These are phyloP conservation scores for Caranx melampygus DNA, from an alignment of 2,113 vertebrate genomes.

Conservation along the genomic window DNA sequence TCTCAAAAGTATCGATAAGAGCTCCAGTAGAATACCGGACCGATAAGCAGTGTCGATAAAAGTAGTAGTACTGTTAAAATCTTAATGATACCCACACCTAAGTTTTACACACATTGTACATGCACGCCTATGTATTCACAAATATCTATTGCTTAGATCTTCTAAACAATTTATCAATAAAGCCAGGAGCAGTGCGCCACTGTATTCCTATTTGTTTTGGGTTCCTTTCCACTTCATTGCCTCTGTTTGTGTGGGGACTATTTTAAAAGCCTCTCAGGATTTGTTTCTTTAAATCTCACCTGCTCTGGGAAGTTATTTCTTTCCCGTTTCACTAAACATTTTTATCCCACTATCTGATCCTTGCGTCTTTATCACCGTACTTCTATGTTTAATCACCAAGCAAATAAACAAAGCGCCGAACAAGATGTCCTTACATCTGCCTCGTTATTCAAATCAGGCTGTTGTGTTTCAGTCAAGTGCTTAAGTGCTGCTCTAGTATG, in stretches of 20 bases:
- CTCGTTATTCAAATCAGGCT: constrained; percentile 29
- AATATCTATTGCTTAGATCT: not conserved
- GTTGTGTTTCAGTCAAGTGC: constrained; percentile 23
- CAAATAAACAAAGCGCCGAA: constrained; percentile 26
- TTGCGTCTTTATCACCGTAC: not conserved
- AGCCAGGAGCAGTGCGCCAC: not conserved
- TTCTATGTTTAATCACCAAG: constrained; percentile 9
- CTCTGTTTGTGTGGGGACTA: constrained; percentile 8
- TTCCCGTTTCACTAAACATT: constrained; percentile 11
- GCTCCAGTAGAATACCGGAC: too few species aligned
- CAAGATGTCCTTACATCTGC: constrained; percentile 8
- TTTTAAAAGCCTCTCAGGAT: constrained; percentile 23
- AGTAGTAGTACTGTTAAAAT: too few species aligned
- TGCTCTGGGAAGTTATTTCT: constrained; percentile 4
- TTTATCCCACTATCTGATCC: constrained; percentile 15
- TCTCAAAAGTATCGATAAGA: too few species aligned
- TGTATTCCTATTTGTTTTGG: not conserved
- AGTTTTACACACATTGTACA: not conserved
- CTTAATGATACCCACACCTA: too few species aligned
- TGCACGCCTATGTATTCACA: not conserved
- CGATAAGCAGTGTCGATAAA: too few species aligned
- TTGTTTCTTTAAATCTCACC: constrained; percentile 28
- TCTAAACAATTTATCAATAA: constrained; percentile 14
- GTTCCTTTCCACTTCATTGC: constrained; percentile 18
- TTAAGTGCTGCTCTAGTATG: constrained; percentile 13